phyloP scores from a whole-genome alignment of 2,888 invertebrate species.

The Erebia palarica region DNA sequence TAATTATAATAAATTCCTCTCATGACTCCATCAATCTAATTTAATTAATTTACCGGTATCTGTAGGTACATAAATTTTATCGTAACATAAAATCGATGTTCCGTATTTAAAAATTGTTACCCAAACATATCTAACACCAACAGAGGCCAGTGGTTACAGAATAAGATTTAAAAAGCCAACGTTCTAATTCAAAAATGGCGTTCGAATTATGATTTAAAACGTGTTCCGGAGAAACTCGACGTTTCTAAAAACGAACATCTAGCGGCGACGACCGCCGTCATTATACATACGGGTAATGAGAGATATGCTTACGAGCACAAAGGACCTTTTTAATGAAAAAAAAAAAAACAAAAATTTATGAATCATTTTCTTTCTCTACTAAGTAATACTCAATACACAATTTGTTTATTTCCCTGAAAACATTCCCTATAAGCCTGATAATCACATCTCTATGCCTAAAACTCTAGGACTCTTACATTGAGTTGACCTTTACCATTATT shows the following conservation, averaged over 20 bases:
- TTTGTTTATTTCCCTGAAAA: too few relatives aligned
- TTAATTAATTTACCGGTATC: slow-evolving; percentile 18
- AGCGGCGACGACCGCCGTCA: slow-evolving; percentile 66
- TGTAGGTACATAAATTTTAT: slow-evolving; percentile 19
- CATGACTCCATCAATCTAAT: background rate
- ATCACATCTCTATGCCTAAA: too few relatives aligned
- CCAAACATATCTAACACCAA: slow-evolving; percentile 20
- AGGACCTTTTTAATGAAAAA: slow-evolving; percentile 52
- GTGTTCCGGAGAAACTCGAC: slow-evolving; percentile 81
- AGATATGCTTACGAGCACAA: slow-evolving; percentile 52
- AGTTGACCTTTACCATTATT: too few relatives aligned
- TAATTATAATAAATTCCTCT: background rate
- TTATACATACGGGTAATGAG: slow-evolving; percentile 79
- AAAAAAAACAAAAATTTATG: background rate
- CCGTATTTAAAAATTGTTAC: slow-evolving; percentile 27
- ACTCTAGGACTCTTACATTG: too few relatives aligned
- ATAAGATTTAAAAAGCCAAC: slow-evolving; percentile 69
- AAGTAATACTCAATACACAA: too few relatives aligned
- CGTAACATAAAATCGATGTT: slow-evolving; percentile 29
- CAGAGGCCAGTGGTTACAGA: slow-evolving; percentile 42
- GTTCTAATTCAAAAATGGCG: slow-evolving; percentile 78
- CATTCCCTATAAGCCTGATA: too few relatives aligned
- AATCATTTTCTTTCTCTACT: background rate
- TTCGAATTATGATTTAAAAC: slow-evolving; percentile 82
- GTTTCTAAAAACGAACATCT: slow-evolving; percentile 79